Conservation (phyloP, 2,113 vertebrate genomes). For the Corythornis vintsioides region DNA sequence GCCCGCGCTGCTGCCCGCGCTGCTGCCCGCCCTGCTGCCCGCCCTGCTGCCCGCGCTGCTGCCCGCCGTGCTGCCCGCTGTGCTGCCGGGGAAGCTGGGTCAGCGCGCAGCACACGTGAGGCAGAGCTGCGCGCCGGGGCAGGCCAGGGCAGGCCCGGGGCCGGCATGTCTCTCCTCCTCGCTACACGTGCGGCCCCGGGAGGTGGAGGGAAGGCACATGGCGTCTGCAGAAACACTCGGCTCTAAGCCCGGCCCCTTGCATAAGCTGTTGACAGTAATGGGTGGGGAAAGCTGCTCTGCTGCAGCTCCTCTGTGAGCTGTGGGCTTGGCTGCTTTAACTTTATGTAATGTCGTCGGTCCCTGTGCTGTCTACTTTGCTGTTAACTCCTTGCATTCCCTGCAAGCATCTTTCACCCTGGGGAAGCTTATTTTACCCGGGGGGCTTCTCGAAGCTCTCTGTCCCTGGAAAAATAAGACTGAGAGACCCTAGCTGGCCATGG, state of each 20-base stretch:
- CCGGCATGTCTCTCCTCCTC: slow-evolving; percentile 59
- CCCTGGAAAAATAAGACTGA: background rate
- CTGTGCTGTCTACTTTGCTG: background rate
- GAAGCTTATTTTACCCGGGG: background rate
- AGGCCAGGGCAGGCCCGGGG: background rate
- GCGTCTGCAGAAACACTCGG: background rate
- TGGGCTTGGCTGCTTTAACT: background rate
- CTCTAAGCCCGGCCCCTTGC: slow-evolving; percentile 54
- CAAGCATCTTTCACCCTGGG: background rate
- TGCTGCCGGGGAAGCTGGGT: background rate
- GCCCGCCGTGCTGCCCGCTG: background rate
- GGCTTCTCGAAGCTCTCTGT: background rate
- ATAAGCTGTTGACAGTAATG: slow-evolving; percentile 56
- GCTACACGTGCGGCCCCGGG: slow-evolving; percentile 56
- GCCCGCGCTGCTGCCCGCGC: no score
- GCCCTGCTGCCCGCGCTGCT: no score
- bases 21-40: background rate
- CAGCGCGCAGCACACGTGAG: slow-evolving; percentile 65
- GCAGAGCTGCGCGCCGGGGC: background rate
- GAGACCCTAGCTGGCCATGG: background rate
- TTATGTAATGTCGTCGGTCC: slow-evolving; percentile 39
- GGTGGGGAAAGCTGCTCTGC: background rate
- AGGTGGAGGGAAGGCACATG: slow-evolving; percentile 5
- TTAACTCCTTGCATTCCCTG: slow-evolving; percentile 33
- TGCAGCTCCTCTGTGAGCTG: background rate